Base-by-base conservation (phyloP, 2,888 invertebrate genomes). In the Himalopsyche japonica region DNA sequence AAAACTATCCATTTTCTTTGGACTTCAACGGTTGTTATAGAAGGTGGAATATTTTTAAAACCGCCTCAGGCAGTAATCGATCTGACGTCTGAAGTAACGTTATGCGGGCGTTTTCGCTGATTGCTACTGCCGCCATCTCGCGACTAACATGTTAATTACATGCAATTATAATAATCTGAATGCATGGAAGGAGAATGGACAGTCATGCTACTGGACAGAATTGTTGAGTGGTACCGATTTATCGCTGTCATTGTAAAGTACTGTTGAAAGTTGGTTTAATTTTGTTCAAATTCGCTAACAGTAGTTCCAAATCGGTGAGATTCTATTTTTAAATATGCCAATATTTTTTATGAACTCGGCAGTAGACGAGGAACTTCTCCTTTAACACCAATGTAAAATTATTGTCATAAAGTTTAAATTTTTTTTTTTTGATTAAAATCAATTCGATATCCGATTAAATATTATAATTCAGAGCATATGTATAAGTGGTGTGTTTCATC, bases 111-210 rank as follows among this genome's bases (percentile, higher is more conserved):
- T 57, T 80, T 80, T 49, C 32, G 24, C 20, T 80, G 47, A 48
- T 80, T 49, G 49, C 49, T 80, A 80, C 48, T 47, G 49, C 80
- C 49, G 80, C 80, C 80, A 80, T 80, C 83, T 79, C 83, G 47
- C 57, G 37, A 27, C 47, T 32, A 82, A 84, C 84, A 84, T 82
- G 84, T 84, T 84, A 84, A 84, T 84, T 84, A 76, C 80, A n/a
- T 47, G 80, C 80, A 80, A 80, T 80, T 80, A 80, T 48, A 20
- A 20, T 49, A 30, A n/a, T 80, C 47, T 80, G 47, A 24, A 27
- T 49, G 80, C 49, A 80, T 15, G 79, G 30, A 48, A 80, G 57
- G 57, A 57, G 57, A 57, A 20, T 57, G 57, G 57, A 57, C 20
- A 20, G 57, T 7, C 10, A 20, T 12, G 57, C 57, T 57, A 57